Conservation (phyloP, 2,113 vertebrate species). For the Triplophysa dalaica region DNA sequence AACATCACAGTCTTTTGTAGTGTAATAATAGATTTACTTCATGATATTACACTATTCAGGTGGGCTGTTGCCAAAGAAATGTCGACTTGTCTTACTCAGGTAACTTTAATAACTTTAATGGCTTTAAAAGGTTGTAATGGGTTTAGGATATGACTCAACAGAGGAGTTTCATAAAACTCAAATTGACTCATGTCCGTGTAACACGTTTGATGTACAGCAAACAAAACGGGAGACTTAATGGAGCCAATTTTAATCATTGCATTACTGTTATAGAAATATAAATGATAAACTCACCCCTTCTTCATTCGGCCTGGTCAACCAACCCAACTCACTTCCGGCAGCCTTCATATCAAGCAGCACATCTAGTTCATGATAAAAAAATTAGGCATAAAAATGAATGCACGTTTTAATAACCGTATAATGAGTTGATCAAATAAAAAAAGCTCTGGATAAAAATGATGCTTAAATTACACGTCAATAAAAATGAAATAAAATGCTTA, state of each 20-base stretch:
- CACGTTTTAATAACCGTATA: too few relatives aligned
- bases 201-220: not conserved
- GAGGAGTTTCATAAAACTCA: not conserved
- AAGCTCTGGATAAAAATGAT: too few relatives aligned
- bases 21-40: not conserved
- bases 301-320: slow-evolving; percentile 87
- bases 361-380: slow-evolving; percentile 69
- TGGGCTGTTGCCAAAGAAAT: slow-evolving; percentile 14
- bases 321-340: slow-evolving; percentile 88
- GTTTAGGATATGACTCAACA: slow-evolving; percentile 40
- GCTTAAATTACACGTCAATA: too few relatives aligned
- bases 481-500: too few relatives aligned
- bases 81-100: not conserved
- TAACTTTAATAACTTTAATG: slow-evolving; percentile 5
- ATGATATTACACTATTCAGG: not conserved
- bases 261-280: not conserved
- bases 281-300: slow-evolving; percentile 80
- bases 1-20: too few relatives aligned
- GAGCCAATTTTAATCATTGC: not conserved
- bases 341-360: slow-evolving; percentile 89
- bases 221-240: not conserved
- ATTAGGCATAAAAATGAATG: not conserved
- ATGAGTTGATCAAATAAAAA: too few relatives aligned
- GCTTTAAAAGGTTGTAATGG: slow-evolving; percentile 27
- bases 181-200: slow-evolving; percentile 37